Base-by-base conservation (phyloP, 2,888 invertebrate species). In the Trissolcus brochymenae region DNA sequence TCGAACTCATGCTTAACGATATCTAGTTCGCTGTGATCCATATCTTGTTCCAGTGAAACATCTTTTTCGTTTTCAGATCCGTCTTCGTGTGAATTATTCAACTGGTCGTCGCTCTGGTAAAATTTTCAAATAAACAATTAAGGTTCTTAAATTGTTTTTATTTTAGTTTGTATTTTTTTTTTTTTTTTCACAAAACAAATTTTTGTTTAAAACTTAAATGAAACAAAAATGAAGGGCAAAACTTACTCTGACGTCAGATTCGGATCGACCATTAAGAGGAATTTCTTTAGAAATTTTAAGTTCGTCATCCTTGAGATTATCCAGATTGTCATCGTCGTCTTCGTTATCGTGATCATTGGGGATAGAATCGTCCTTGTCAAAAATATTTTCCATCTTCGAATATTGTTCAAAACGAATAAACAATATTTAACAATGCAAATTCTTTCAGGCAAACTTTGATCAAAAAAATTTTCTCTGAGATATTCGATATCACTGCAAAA, bases 1-100 rank as follows among this genome's bases (percentile, higher is more conserved):
- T 83, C 82, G n/a, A 81, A 64, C 72, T 85, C 85, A 6, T 83
- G 81, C 35, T 84, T 86, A 1, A 84, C 79, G 56, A 82, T 80
- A 40, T 85, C 84, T 4, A 82, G 41, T 14, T 79, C 65, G 50
- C 16, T 55, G 16, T 56, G 25, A 46, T 68, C 62, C 2, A 56
- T 35, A 19, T 64, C 53, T 16, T 64, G 51, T 46, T 64, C 64
- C 35, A 53, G 46, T 46, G 46, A 64, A n/a, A 29, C 7, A 14
- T 64, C 57, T 64, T 71, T 57, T 1, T 50, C 56, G 56, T 25
- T 62, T 59, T 71, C 62, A 17, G 56, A 56, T 51, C 4, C 43
- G 16, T 71, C 57, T 62, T 62, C 71, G 17, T 56, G 51, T 7
- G 61, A 61, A 56, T 9, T 62, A n/a, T 62, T 70, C 9, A 61